Evolutionary conservation across 64 coral and sea anemone species (phyloP), one percentile per base, ranked within the genome.

Genomic region (Pocillopora damicornis): DNA sequence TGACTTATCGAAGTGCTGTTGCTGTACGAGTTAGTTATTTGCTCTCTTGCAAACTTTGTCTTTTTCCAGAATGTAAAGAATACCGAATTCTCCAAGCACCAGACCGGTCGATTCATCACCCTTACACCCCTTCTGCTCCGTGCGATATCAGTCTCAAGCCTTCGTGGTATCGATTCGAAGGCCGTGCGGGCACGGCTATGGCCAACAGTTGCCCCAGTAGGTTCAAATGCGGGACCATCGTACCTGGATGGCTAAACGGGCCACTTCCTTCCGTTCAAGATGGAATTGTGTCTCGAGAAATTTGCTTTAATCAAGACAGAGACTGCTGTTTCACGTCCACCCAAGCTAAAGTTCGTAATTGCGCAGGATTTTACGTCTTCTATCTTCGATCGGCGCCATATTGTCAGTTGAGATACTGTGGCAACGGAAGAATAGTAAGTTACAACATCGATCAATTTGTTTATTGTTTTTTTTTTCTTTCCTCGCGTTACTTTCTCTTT

Each of bases 341-440:
- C 1, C 15, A 2, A 13, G 76, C 76, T 42, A 59, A 88, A 79
- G 77, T 91, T 15, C 93, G 93, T 57, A 91, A 88, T 11, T 95
- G 93, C 56, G 45, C 22, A 63, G 75, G 35, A 1, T 95, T 88
- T 78, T 85, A 76, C 30, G 86, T 95, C 22, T 95, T 91, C 73
- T 83, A 91, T 10, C 86, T 95, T 57, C 8, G 5, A 38, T 13
- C 75, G 25, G 30, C 75, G 2, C 64, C 74, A 25, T 69, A 57
- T 35, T 88, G 34, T 23, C 60, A 76, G 26, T 23, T 76, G 63
- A 76, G 87, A 79, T 88, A 78, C 18, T 88, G 87, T 59, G 87
- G 87, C 15, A 78, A 77, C 18, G 75, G 81, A 72, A 71, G 12
- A 51, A 37, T 0, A 42, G 81, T n/a, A 57, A 22, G n/a, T 25